Evolutionary conservation across 2,113 vertebrate genomes (phyloP), one percentile per base, ranked within the genome.

Genomic region (Trochalopteron elliotii): DNA sequence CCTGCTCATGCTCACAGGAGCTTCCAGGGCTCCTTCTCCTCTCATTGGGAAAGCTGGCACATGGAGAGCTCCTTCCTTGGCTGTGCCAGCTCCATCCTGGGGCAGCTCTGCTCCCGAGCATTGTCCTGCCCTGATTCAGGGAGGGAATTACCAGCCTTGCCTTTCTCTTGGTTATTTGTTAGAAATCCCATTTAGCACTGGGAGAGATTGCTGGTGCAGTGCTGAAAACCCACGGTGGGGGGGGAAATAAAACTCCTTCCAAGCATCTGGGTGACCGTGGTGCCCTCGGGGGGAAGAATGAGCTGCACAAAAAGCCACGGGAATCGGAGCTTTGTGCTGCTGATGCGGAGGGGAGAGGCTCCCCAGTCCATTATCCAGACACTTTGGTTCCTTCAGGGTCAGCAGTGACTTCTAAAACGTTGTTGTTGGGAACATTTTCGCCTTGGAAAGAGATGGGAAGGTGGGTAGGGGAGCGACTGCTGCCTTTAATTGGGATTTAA

Each of bases 401-500:
- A 56, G 39, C 24, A 2, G 9, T 11, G 4, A 52, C 50, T 56
- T 88, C 76, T 27, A 12, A 65, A 68, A 61, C 1, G 0, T 27
- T 4, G 1, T 31, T 3, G 0, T 23, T 31, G 52, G 72, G 84
- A 63, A 15, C 33, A 3, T 85, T 91, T 82, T 83, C 0, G 13
- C 64, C 70, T 77, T 22, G n/a, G 23, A 37, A 91, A 40, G 84
- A 57, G 83, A 59, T 23, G 65, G 67, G 80, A 82, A 79, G 76
- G 42, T 10, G 2, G 55, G 92, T 70, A 89, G 87, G 83, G 76
- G 74, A 86, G 69, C 31, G 6, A 35, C 83, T 67, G 53, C 39
- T 93, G 74, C 35, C 84, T 97, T 88, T 90, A 93, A 96, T 96
- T 1, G 49, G 33, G 55, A 79, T 89, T 90, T 96, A 95, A 96